Evolutionary conservation across 2,797 vertebrate species (phyloP), one percentile per base, ranked within the genome.

Genomic region (Sebastes kiyomatsui): DNA sequence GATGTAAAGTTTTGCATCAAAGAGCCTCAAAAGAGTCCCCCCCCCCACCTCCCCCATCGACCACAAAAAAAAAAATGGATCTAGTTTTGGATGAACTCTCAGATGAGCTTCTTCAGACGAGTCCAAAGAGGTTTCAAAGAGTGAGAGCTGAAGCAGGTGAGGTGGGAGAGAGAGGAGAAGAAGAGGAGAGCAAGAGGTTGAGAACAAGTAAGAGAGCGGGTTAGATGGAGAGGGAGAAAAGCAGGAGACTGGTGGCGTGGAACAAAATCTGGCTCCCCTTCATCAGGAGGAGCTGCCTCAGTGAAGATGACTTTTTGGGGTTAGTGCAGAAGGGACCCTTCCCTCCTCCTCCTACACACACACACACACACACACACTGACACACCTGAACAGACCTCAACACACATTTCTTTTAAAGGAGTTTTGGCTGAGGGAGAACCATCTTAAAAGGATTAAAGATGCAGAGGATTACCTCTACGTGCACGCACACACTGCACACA

Each of bases 261-360:
- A 89, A 87, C 82, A 81, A 88, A 89, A 83, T 87, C 78, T 75
- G 79, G 78, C 70, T 84, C 81, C 81, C 72, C 88, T 90, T 92
- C 84, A 93, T 92, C 90, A 93, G 75, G n/a, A 69, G 80, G 22
- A 82, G 82, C 80, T 85, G 82, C 80, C 76, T 92, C 77, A 91
- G 69, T 88, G 80, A 93, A 90, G 89, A 87, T 93, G 92, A 95
- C 93, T 94, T 90, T 93, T 94, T 93, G 90, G 84, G 91, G 93
- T 93, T 93, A 93, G 87, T 85, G 80, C 89, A 92, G 85, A 72
- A 77, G 88, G 84, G 90, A 91, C 81, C 60, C 66, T 52, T 81
- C 82, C 71, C 58, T 55, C 22, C 66, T 35, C n/a, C 22, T 18
- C 2, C 42, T 10, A 11, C 33, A 35, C 58, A 13, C 64, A 69